These are phyloP conservation scores for Polylopha cassiicola DNA, from an alignment of 2,888 invertebrate genomes.

Conservation along the genomic window DNA sequence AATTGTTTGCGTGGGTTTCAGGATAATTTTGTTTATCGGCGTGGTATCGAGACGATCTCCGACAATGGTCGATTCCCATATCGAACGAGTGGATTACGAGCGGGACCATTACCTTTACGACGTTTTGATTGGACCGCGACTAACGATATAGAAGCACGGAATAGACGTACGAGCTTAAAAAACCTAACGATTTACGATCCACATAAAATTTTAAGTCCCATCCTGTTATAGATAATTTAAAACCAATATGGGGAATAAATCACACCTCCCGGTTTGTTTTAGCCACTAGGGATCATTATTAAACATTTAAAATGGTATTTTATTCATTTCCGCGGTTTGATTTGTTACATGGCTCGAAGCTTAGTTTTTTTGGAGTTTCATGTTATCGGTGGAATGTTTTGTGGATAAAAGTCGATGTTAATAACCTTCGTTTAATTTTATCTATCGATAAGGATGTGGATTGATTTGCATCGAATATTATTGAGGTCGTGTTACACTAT, in stretches of 20 bases:
- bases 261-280: constrained; percentile 34
- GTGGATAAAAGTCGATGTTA: too few relatives aligned
- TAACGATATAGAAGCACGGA: constrained; percentile 66
- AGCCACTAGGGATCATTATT: constrained; percentile 19
- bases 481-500: too few relatives aligned
- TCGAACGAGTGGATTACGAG: constrained; percentile 61
- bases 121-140: constrained; percentile 65
- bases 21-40: constrained; percentile 1
- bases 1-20: background rate
- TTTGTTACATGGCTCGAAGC: constrained; percentile 19
- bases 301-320: constrained; percentile 10
- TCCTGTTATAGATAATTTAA: constrained; percentile 58
- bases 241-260: constrained; percentile 54
- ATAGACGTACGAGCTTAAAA: constrained; percentile 43
- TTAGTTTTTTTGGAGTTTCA: too few relatives aligned
- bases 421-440: too few relatives aligned
- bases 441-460: too few relatives aligned
- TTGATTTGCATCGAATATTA: too few relatives aligned
- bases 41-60: constrained; percentile 49
- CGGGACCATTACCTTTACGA: constrained; percentile 67
- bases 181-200: constrained; percentile 61
- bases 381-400: too few relatives aligned
- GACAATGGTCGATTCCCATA: constrained; percentile 64
- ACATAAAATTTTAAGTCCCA: constrained; percentile 56
- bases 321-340: constrained; percentile 17